phyloP scores from a whole-genome alignment of 2,888 invertebrate species.

The Abrostola tripartita region DNA sequence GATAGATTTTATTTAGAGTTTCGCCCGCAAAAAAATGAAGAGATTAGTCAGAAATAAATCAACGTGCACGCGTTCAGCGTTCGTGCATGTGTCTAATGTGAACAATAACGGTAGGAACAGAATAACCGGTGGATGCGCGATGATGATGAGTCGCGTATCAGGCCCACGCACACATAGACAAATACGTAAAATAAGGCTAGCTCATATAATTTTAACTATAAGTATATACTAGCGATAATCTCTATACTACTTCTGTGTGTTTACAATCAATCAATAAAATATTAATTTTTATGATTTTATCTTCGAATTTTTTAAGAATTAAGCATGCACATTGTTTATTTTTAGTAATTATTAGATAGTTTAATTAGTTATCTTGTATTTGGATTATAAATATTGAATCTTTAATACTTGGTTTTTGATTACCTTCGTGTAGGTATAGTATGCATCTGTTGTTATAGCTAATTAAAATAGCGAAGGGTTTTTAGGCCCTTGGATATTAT shows the following conservation, averaged over 20 bases:
- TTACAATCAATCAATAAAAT: not conserved
- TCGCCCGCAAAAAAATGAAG: constrained; percentile 36
- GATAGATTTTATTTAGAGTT: constrained; percentile 36
- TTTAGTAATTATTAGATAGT: too few species aligned
- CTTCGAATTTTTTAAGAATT: too few species aligned
- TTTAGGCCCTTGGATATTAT: too few species aligned
- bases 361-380: too few species aligned
- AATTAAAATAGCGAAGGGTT: too few species aligned
- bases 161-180: not conserved
- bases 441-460: too few species aligned
- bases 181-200: not conserved
- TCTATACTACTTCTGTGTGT: not conserved
- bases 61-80: constrained; percentile 32
- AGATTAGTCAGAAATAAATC: constrained; percentile 57
- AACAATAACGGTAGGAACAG: constrained; percentile 26
- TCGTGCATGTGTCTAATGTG: constrained; percentile 21
- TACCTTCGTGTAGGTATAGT: too few species aligned
- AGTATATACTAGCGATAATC: not conserved
- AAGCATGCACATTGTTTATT: too few species aligned
- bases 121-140: constrained; percentile 19
- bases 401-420: too few species aligned
- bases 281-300: too few species aligned
- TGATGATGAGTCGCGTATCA: not conserved
- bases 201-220: not conserved
- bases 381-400: too few species aligned